Conservation (phyloP, 1,140 invertebrate species). For the Monomorium pharaonis region DNA sequence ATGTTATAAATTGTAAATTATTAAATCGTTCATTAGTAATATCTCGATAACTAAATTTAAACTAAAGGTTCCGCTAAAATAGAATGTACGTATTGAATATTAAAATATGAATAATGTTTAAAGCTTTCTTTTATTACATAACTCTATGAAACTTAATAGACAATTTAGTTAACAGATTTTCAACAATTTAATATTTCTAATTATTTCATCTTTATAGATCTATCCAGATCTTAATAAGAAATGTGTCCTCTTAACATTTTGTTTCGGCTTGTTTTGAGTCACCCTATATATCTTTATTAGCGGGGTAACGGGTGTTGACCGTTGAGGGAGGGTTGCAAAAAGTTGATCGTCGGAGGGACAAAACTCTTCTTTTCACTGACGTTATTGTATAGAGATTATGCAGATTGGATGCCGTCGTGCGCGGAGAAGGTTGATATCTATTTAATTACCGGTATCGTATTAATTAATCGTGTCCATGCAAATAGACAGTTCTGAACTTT, state of each 20-base stretch:
- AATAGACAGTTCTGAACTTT: conserved; percentile 31
- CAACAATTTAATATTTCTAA: neutral
- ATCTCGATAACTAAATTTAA: neutral
- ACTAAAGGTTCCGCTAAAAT: neutral
- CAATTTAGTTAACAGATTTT: neutral
- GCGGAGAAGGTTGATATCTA: conserved; percentile 75
- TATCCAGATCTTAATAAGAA: neutral
- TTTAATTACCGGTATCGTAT: conserved; percentile 78
- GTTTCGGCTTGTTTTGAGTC: neutral
- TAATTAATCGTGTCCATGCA: conserved; percentile 66
- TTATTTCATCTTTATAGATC: neutral
- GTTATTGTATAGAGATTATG: conserved; percentile 82
- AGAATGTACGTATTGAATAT: no score
- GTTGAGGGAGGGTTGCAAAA: conserved; percentile 52
- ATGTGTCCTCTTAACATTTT: neutral
- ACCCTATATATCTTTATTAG: conserved; percentile 34
- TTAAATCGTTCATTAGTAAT: neutral
- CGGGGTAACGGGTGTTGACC: conserved; percentile 4
- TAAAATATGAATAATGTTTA: no score
- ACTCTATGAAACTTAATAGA: neutral
- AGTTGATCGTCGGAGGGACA: conserved; percentile 57
- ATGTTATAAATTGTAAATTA: neutral
- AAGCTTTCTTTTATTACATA: neutral
- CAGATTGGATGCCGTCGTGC: conserved; percentile 71
- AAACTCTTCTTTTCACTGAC: conserved; percentile 49